A percentile compares a stretch with the other conserved stretches of the same genome.
These are phyloP conservation scores for Timema cristinae DNA, from an alignment of 2,888 invertebrate genomes.

Conservation along the genomic window DNA sequence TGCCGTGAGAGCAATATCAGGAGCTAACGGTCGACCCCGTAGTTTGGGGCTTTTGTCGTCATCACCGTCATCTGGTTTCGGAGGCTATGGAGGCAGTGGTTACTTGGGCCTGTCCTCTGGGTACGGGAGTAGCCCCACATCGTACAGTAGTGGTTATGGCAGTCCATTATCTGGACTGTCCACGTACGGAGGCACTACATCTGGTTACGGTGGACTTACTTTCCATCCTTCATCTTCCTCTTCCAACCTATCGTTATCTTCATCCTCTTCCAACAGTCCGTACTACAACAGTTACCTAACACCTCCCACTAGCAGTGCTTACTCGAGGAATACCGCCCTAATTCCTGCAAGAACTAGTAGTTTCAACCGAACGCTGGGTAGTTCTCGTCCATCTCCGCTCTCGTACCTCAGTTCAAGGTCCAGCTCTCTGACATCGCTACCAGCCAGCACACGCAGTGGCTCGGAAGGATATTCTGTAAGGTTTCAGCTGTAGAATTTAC, in stretches of 20 bases:
- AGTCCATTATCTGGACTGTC: constrained; percentile 37
- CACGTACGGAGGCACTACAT: constrained; percentile 58
- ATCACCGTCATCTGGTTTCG: constrained; percentile 8
- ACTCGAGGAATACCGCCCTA: constrained; percentile 6
- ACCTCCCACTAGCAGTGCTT: constrained; percentile 15
- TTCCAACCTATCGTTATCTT: constrained; percentile 21
- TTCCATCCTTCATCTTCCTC: constrained; percentile 53
- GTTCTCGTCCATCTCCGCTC: constrained; percentile 23
- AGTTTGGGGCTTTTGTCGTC: constrained; percentile 15
- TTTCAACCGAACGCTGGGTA: constrained; percentile 24
- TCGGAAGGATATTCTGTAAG: constrained; percentile 86
- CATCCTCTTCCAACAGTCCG: constrained; percentile 20
- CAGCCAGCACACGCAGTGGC: constrained; percentile 30
- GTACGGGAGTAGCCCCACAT: constrained; percentile 18
- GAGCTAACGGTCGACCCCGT: constrained; percentile 39
- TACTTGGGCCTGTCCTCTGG: background rate
- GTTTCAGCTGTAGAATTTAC: background rate
- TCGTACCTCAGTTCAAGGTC: constrained; percentile 42
- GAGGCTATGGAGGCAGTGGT: constrained; percentile 15
- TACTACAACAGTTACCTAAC: constrained; percentile 25
- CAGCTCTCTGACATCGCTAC: constrained; percentile 27
- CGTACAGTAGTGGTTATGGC: constrained; percentile 17
- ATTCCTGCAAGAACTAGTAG: constrained; percentile 25
- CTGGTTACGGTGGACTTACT: constrained; percentile 65
- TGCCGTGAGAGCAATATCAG: constrained; percentile 11